These are phyloP conservation scores for Panthera leo DNA, from an alignment of 2,113 vertebrate species.

Conservation along the genomic window DNA sequence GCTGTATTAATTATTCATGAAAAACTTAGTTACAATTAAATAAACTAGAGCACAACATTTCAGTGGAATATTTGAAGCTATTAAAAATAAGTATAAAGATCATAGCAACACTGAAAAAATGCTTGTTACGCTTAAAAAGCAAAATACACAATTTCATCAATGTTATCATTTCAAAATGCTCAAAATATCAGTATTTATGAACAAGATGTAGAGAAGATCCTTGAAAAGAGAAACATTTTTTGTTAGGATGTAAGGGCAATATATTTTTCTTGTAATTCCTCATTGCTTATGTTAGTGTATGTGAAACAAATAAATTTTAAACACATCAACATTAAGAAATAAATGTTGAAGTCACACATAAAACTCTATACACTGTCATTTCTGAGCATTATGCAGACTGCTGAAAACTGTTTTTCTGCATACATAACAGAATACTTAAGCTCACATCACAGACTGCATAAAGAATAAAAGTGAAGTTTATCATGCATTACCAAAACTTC, in stretches of 20 bases:
- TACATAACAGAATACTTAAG: background rate
- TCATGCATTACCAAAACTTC: conserved; percentile 33
- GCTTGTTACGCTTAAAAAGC: conserved; percentile 42
- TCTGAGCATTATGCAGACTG: background rate
- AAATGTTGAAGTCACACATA: background rate
- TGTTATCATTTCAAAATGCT: conserved; percentile 28
- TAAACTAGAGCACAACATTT: background rate
- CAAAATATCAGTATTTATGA: conserved; percentile 48
- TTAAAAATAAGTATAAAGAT: conserved; percentile 17
- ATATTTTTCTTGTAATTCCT: background rate
- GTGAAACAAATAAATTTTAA: conserved; percentile 38
- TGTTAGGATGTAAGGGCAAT: conserved; percentile 11
- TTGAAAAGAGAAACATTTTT: conserved; percentile 38
- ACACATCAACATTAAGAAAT: conserved; percentile 42
- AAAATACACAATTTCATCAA: conserved; percentile 26
- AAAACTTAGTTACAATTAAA: conserved; percentile 44
- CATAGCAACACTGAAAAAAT: background rate
- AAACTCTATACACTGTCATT: background rate
- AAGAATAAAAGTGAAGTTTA: conserved; percentile 10
- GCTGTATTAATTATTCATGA: conserved; percentile 34
- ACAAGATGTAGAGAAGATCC: background rate
- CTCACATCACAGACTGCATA: background rate
- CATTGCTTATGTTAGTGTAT: background rate
- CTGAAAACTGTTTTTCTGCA: background rate
- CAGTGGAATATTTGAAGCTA: background rate